phyloP scores from a whole-genome alignment of 2,888 invertebrate genomes.

The Allygus modestus region DNA sequence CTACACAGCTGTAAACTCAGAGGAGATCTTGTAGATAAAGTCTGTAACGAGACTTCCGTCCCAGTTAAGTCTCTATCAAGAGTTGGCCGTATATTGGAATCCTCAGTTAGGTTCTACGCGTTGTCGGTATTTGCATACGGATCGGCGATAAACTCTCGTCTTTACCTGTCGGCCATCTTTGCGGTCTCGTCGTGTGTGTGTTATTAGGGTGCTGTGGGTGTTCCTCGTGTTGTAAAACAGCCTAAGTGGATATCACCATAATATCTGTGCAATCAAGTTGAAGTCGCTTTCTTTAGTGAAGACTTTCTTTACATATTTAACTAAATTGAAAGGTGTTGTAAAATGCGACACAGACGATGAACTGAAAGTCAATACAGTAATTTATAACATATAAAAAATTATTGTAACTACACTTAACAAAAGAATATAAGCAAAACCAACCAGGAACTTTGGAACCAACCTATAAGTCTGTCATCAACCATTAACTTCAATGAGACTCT shows the following conservation, averaged over 20 bases:
- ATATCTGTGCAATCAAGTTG: not conserved
- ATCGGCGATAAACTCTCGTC: constrained; percentile 34
- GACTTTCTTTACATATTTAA: no score
- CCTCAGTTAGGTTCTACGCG: constrained; percentile 6
- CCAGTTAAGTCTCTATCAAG: constrained; percentile 43
- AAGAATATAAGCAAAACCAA: no score
- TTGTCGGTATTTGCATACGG: constrained; percentile 31
- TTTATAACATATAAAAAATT: no score
- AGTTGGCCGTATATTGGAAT: not conserved
- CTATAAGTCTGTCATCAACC: no score
- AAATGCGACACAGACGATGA: no score
- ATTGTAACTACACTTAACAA: no score
- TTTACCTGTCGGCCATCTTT: constrained; percentile 40
- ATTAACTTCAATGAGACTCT: no score
- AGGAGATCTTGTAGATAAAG: constrained; percentile 7
- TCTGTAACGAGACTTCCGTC: not conserved
- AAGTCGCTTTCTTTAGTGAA: no score
- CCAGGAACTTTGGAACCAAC: no score
- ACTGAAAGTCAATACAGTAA: no score
- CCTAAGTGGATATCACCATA: not conserved
- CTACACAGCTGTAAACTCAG: not conserved
- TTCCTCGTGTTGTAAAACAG: not conserved
- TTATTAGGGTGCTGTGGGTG: constrained; percentile 3
- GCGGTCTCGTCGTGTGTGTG: not conserved
- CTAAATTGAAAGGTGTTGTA: no score